Evolutionary conservation across 1,140 invertebrate species (phyloP).

Genomic region (Drosophila repleta): DNA sequence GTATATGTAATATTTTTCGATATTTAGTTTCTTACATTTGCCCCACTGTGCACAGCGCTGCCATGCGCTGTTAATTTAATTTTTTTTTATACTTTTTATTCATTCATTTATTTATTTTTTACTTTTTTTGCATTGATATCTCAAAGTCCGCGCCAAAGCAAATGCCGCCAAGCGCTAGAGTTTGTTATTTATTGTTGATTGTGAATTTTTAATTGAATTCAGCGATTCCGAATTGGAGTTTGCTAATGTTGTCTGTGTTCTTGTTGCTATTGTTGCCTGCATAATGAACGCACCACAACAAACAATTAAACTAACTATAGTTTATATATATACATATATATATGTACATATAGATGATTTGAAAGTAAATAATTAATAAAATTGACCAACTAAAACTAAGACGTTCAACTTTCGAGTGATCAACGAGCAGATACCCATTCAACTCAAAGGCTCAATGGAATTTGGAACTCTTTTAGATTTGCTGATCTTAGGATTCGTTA

Average conservation of each 20-base stretch:
- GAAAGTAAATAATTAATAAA: slow-evolving; percentile 4
- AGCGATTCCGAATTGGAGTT: slow-evolving; percentile 27
- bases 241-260: slow-evolving; percentile 6
- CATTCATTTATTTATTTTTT: slow-evolving; percentile 21
- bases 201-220: slow-evolving; percentile 75
- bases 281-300: not conserved
- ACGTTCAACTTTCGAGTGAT: not conserved
- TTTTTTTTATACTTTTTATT: slow-evolving; percentile 23
- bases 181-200: slow-evolving; percentile 65
- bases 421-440: too few relatives aligned
- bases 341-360: too few relatives aligned
- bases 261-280: slow-evolving; percentile 3
- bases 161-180: slow-evolving; percentile 48
- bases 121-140: slow-evolving; percentile 50
- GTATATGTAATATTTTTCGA: too few relatives aligned
- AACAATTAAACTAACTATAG: too few relatives aligned
- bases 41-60: slow-evolving; percentile 51
- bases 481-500: too few relatives aligned
- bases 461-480: too few relatives aligned
- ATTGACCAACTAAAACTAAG: slow-evolving; percentile 27
- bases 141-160: slow-evolving; percentile 48
- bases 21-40: not conserved
- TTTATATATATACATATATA: too few relatives aligned
- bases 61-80: slow-evolving; percentile 25
- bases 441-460: too few relatives aligned